phyloP scores from a whole-genome alignment of 1,140 invertebrate species.

The Atta cephalotes region DNA sequence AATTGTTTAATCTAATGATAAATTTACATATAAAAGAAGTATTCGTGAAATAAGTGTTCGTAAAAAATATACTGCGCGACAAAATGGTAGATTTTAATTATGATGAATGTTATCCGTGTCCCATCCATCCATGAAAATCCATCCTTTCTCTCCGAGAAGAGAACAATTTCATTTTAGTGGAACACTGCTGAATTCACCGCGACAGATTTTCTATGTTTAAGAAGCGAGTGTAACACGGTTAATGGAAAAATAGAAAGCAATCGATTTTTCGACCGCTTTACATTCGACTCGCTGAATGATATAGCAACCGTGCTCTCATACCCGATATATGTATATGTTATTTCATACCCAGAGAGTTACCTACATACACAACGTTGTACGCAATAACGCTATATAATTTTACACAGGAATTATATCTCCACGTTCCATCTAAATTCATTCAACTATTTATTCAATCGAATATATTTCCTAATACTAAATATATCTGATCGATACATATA shows the following conservation, averaged over 20 bases:
- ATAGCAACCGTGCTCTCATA: constrained; percentile 11
- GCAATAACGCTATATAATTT: constrained; percentile 18
- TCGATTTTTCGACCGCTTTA: constrained; percentile 55
- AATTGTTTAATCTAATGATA: neutral
- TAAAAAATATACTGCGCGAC: neutral
- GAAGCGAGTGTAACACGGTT: constrained; percentile 55
- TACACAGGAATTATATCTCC: neutral
- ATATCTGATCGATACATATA: neutral
- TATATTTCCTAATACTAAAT: constrained; percentile 18
- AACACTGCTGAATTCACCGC: neutral
- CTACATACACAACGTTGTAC: neutral
- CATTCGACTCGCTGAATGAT: constrained; percentile 30
- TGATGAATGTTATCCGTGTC: neutral
- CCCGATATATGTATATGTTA: constrained; percentile 7
- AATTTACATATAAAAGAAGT: neutral
- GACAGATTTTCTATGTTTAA: constrained; percentile 45
- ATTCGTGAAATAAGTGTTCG: neutral
- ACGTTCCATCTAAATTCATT: constrained; percentile 10
- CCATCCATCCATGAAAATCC: neutral
- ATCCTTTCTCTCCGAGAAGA: neutral
- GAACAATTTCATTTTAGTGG: neutral
- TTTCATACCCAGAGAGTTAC: constrained; percentile 3
- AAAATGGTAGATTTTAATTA: neutral
- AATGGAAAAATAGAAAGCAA: constrained; percentile 66
- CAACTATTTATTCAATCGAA: neutral